A percentile compares a stretch with the other conserved stretches of the same genome.
phyloP scores from a whole-genome alignment of 2,888 invertebrate genomes.

The Melangyna quadrimaculata region DNA sequence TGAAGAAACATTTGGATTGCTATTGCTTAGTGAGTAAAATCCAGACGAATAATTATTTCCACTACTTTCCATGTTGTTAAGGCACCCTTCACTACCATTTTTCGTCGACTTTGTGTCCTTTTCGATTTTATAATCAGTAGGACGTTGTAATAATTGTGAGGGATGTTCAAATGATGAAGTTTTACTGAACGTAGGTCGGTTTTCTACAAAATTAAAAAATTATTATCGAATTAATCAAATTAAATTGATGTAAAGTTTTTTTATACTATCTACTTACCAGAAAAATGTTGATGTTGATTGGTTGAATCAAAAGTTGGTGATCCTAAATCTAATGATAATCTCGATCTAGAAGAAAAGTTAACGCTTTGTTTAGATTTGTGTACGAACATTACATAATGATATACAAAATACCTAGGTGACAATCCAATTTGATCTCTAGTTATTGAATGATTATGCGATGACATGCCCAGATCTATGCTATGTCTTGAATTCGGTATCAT shows the following conservation, averaged over 20 bases:
- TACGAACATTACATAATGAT: not conserved
- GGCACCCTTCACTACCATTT: conserved; percentile 69
- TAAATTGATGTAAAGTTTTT: not conserved
- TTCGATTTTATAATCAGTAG: conserved; percentile 45
- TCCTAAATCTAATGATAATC: conserved; percentile 77
- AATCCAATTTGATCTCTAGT: conserved; percentile 67
- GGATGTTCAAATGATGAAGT: conserved; percentile 56
- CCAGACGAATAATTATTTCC: conserved; percentile 61
- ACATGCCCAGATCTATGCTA: conserved; percentile 86
- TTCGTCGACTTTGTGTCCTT: conserved; percentile 48
- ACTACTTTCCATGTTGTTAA: conserved; percentile 63
- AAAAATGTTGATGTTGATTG: conserved; percentile 69
- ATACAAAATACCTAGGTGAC: conserved; percentile 74
- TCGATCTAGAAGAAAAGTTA: conserved; percentile 73
- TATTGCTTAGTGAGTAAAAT: conserved; percentile 64
- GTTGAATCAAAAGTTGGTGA: conserved; percentile 73
- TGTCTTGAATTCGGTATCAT: conserved; percentile 85
- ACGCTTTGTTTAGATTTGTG: not conserved
- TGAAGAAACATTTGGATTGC: conserved; percentile 71
- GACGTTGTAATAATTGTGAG: conserved; percentile 60
- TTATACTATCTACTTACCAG: conserved; percentile 5
- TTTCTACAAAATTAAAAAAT: conserved; percentile 28
- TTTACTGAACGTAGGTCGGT: conserved; percentile 43
- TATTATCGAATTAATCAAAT: not conserved
- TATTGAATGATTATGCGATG: conserved; percentile 81